Evolutionary conservation across 2,888 invertebrate species (phyloP).

Genomic region (Drosophila neonasuta): DNA sequence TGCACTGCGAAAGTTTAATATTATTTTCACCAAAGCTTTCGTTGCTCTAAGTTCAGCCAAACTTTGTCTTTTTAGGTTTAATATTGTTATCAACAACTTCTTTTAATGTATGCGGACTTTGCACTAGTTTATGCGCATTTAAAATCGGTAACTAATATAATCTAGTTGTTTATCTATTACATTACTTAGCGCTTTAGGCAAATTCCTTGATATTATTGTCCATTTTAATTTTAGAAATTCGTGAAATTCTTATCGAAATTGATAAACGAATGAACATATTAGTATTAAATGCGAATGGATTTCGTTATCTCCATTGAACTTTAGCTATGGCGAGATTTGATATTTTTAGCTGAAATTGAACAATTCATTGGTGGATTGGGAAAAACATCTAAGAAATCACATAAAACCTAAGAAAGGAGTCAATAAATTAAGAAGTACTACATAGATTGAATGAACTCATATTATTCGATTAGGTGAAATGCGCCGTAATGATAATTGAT

Average conservation of each 20-base stretch:
- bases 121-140: neutral
- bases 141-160: neutral
- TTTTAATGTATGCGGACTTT: neutral
- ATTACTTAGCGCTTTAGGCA: neutral
- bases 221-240: constrained; percentile 3
- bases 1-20: too few species aligned
- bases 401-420: neutral
- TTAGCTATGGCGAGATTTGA: constrained; percentile 22
- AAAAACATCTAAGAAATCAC: constrained; percentile 1
- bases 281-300: constrained; percentile 10
- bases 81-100: too few species aligned
- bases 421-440: constrained; percentile 1
- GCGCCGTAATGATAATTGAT: constrained; percentile 25
- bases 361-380: neutral
- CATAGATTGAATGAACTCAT: constrained; percentile 6
- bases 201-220: neutral
- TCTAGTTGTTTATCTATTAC: neutral
- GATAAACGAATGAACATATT: constrained; percentile 14
- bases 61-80: too few species aligned
- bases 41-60: too few species aligned
- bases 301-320: constrained; percentile 27
- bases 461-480: constrained; percentile 11
- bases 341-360: constrained; percentile 20
- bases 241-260: neutral
- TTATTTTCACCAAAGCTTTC: too few species aligned